Evolutionary conservation across 92 coral and sea anemone genomes (phyloP), one percentile per base, ranked within the genome.

Genomic region (Montipora capitata): DNA sequence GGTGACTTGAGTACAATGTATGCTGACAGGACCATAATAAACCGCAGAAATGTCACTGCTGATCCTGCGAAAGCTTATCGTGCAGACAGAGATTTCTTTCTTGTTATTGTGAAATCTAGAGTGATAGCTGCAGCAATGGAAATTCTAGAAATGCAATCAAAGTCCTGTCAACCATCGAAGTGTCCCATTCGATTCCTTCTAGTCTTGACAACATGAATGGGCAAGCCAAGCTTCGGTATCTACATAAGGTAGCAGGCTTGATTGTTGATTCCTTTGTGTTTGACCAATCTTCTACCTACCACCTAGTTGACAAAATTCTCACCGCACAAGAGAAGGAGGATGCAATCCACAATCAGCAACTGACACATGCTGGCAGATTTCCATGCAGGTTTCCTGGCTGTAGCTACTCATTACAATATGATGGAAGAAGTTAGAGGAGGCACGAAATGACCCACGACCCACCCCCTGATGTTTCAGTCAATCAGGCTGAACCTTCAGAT

Each of bases 321-420:
- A 69, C 74, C 41, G 51, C 54, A 69, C 74, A 69, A n/a, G 74
- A 69, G 51, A 69, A 69, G 41, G 74, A 69, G 74, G 54, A 69
- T 41, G 74, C 49, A 40, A 69, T 41, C 51, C 40, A 69, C 51
- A 63, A 69, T 35, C 95, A 92, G 56, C 66, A 92, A 68, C 78
- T 92, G 3, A 92, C 92, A 52, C 64, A 80, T 2, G 91, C 74
- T 12, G 95, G 95, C 10, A 78, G 91, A 71, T 92, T 92, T 70
- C 95, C 95, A 10, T 92, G 95, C 75, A 16, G 90, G 14, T 92
- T 88, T 71, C 92, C 83, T 40, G 93, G 93, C 4, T 93, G 96
- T 48, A 70, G 57, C 6, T 68, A 45, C 10, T 85, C 96, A 4
- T 93, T 93, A 54, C 90, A 89, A 45, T 93, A 89, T 72, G 51